Evolutionary conservation across 2,797 vertebrate genomes (phyloP).

Genomic region (Anguilla megastoma): DNA sequence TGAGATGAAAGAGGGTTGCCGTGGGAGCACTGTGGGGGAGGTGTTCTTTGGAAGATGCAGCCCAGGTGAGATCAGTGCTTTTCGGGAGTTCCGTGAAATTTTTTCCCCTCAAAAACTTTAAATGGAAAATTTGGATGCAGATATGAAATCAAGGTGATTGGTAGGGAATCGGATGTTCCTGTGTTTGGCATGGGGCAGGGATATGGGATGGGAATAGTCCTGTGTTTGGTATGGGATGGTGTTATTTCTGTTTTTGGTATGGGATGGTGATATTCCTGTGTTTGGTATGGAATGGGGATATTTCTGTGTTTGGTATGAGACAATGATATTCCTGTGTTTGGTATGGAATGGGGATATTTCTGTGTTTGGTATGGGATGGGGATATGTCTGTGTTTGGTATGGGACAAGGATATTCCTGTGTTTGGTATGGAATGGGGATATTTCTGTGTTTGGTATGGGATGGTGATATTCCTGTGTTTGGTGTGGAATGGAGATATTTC

Average conservation of each 20-base stretch:
- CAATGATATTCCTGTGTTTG: neutral
- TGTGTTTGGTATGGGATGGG: neutral
- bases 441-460: neutral
- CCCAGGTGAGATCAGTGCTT: slow-evolving; percentile 9
- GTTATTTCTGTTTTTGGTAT: neutral
- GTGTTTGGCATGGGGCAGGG: neutral
- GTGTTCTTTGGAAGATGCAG: neutral
- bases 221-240: neutral
- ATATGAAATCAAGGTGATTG: neutral
- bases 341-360: neutral
- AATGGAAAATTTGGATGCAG: neutral
- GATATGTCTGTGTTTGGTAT: neutral
- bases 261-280: neutral
- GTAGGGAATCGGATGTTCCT: neutral
- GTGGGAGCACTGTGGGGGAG: neutral
- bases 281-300: neutral
- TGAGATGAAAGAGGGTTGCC: neutral
- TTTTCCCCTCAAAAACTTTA: neutral
- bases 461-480: neutral
- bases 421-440: neutral
- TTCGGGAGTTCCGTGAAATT: neutral
- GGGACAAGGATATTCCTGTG: neutral
- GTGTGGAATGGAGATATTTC: neutral
- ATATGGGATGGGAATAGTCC: neutral
- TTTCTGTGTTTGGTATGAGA: neutral